These are phyloP conservation scores for Xenopus borealis DNA, from an alignment of 2,113 vertebrate genomes.

Conservation along the genomic window DNA sequence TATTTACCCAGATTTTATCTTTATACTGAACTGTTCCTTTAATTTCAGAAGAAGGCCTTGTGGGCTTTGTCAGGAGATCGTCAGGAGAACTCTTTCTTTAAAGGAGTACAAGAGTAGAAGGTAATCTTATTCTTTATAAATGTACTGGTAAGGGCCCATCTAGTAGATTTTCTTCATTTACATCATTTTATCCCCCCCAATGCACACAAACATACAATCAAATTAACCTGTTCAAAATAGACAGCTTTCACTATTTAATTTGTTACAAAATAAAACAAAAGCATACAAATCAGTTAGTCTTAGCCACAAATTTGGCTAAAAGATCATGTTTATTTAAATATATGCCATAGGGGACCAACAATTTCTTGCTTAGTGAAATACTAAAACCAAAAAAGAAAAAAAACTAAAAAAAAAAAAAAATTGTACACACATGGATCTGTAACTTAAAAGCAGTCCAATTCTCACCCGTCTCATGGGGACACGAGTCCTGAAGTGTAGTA, in stretches of 20 bases:
- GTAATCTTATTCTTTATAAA: too few species aligned
- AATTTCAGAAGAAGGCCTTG: too few species aligned
- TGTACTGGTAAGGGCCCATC: too few species aligned
- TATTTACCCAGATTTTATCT: too few species aligned
- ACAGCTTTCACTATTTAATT: conserved; percentile 33
- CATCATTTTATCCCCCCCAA: too few species aligned
- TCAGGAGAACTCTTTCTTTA: too few species aligned
- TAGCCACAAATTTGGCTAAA: conserved; percentile 56
- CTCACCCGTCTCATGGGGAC: conserved; percentile 50
- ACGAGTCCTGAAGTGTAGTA: conserved; percentile 55
- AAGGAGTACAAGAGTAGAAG: too few species aligned
- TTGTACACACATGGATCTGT: conserved; percentile 45
- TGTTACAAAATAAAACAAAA: conserved; percentile 53
- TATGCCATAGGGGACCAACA: conserved; percentile 45
- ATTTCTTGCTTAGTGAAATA: conserved; percentile 35
- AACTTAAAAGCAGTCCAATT: conserved; percentile 57
- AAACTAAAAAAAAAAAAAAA: conserved; percentile 28
- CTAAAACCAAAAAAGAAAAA: conserved; percentile 51
- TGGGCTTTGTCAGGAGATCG: too few species aligned
- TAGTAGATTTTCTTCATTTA: too few species aligned
- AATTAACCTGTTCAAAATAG: background rate
- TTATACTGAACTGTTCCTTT: too few species aligned
- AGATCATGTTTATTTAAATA: conserved; percentile 45
- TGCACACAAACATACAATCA: too few species aligned
- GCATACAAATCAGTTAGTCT: conserved; percentile 49